Evolutionary conservation across 37 sponge, comb jelly and placozoan genomes (phyloP), one percentile per base, ranked within the genome.

Genomic region (Mnemiopsis leidyi): DNA sequence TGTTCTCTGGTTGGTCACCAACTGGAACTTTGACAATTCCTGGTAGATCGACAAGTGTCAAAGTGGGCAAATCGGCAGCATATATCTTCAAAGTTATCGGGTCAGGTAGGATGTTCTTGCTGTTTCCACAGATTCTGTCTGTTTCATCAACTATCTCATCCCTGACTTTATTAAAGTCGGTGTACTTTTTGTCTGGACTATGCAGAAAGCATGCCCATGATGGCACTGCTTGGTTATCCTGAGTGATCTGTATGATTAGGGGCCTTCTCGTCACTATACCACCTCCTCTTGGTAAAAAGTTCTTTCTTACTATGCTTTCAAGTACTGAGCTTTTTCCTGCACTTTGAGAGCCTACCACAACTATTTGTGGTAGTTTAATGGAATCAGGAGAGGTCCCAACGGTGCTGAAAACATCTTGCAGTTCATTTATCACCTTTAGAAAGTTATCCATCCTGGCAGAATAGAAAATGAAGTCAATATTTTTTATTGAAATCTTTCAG

Each of bases 401-500:
- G 3, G 73, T 69, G 73, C 73, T 69, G n/a, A 69, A 69, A 69
- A 69, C 73, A 25, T 69, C 73, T 25, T 69, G 73, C n/a, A 69
- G 73, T 25, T 69, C 73, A 25, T 69, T 69, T 69, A 69, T 69
- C n/a, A 69, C 73, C 29, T 69, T 69, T 1, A 69, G 73, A 25
- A 69, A 69, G 73, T 69, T 69, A 20, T 69, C 73, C 73, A 69
- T 69, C 67, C 92, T 92, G 92, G 67, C 39, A 38, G 40, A 30
- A n/a, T n/a, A n/a, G n/a, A n/a, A n/a, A n/a, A n/a, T n/a, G n/a
- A n/a, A n/a, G n/a, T n/a, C n/a, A n/a, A n/a, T n/a, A n/a, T n/a
- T n/a, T n/a, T n/a, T n/a, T n/a, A n/a, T n/a, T n/a, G n/a, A n/a
- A n/a, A n/a, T n/a, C n/a, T n/a, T n/a, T n/a, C n/a, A n/a, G n/a